Base-by-base conservation (phyloP, 2,888 invertebrate genomes). In the Heptascelio sp. region DNA sequence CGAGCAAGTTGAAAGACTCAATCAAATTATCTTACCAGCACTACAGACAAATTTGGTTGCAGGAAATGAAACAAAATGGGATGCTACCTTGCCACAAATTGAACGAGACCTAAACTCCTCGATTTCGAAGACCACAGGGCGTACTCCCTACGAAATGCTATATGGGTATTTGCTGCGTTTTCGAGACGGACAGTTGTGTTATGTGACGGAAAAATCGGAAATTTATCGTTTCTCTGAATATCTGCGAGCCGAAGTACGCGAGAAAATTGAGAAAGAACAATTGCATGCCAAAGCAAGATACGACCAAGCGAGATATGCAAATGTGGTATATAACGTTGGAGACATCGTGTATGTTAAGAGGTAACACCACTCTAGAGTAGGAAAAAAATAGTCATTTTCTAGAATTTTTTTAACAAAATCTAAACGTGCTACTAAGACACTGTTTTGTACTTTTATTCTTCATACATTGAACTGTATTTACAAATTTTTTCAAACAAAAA, bases 1-100 rank as follows among this genome's bases (percentile, higher is more conserved):
- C 17, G 87, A 85, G 0, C 76, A 79, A 23, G 81, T 86, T 17
- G 85, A 87, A 23, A 57, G 84, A 2, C 8, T 82, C 15, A 86
- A 85, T 46, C 60, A 76, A 43, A 82, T 83, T 0, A 11, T 86
- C 13, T 13, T 87, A 13, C 85, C 85, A 5, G 77, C 79, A 3
- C 64, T 86, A 3, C 72, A 71, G 46, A 43, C 57, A 0, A 71
- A 26, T 40, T 17, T 83, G 9, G 8, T 21, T 15, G 59, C 80
- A 0, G 60, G 53, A 4, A 70, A 82, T 17, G 67, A 65, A 6
- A 43, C 60, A 40, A 53, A 77, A 17, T 85, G 86, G 86, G 86
- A 86, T 37, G 43, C n/a, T 13, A 19, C 49, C 3, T 26, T 85
- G n/a, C 26, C 49, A 5, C 46, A 60, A 60, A 51, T 51, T 21